These are phyloP conservation scores for Araneus ventricosus DNA, from an alignment of 1,140 invertebrate genomes.

Conservation along the genomic window DNA sequence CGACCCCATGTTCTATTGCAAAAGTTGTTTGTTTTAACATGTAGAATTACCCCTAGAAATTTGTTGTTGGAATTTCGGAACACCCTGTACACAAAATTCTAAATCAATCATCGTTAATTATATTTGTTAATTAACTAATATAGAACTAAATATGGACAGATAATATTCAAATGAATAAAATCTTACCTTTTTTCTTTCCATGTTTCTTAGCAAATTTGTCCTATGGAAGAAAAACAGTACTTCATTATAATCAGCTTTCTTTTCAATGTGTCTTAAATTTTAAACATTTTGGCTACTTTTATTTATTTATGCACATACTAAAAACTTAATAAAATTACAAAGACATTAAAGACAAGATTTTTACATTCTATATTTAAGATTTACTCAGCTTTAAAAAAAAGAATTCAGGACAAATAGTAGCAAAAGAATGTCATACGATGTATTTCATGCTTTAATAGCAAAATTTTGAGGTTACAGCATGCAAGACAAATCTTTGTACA, in stretches of 20 bases:
- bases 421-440: neutral
- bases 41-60: no score
- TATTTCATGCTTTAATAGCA: no score
- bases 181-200: neutral
- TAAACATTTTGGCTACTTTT: neutral
- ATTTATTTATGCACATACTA: neutral
- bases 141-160: no score
- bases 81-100: neutral
- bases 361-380: no score
- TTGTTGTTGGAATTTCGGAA: no score
- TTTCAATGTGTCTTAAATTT: neutral
- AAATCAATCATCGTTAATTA: neutral
- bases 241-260: neutral
- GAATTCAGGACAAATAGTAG: neutral
- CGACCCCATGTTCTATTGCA: no score
- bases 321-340: no score
- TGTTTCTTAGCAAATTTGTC: constrained; percentile 10
- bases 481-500: neutral
- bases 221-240: neutral
- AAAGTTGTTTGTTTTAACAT: no score
- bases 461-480: neutral
- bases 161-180: no score
- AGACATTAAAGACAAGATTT: no score
- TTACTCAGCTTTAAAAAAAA: no score
- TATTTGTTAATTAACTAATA: no score